Evolutionary conservation across 2,113 vertebrate genomes (phyloP).

Genomic region (Natator depressus): DNA sequence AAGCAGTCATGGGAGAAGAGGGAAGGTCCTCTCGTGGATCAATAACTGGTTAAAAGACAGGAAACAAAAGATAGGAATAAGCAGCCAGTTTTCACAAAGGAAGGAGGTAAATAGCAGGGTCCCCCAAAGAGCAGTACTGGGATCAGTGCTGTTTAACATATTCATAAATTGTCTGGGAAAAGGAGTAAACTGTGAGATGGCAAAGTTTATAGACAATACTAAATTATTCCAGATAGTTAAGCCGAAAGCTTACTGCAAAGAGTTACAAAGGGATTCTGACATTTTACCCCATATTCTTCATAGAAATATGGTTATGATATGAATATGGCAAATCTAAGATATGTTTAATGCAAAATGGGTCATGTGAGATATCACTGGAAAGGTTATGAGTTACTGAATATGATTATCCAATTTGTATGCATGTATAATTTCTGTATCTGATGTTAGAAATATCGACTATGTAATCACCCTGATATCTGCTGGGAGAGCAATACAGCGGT

Average conservation of each 20-base stretch:
- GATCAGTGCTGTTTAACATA: not conserved
- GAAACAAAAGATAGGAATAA: not conserved
- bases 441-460: too few relatives aligned
- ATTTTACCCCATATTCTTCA: too few relatives aligned
- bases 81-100: not conserved
- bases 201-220: not conserved
- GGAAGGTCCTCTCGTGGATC: not conserved
- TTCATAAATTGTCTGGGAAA: not conserved
- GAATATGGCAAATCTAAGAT: too few relatives aligned
- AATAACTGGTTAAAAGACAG: not conserved
- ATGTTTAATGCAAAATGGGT: too few relatives aligned
- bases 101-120: not conserved
- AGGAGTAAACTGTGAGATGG: not conserved
- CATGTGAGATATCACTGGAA: too few relatives aligned
- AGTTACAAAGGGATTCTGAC: not conserved
- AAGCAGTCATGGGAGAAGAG: not conserved
- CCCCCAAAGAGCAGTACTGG: not conserved
- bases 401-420: too few relatives aligned
- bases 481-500: too few relatives aligned
- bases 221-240: not conserved
- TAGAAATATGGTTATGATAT: too few relatives aligned
- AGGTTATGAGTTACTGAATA: too few relatives aligned
- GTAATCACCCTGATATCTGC: too few relatives aligned
- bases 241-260: not conserved
- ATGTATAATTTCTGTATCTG: too few relatives aligned